Percentiles rank a stretch among this genome's conserved stretches.
Evolutionary conservation across 2,113 vertebrate genomes (phyloP).

Genomic region (Sciurus niger): DNA sequence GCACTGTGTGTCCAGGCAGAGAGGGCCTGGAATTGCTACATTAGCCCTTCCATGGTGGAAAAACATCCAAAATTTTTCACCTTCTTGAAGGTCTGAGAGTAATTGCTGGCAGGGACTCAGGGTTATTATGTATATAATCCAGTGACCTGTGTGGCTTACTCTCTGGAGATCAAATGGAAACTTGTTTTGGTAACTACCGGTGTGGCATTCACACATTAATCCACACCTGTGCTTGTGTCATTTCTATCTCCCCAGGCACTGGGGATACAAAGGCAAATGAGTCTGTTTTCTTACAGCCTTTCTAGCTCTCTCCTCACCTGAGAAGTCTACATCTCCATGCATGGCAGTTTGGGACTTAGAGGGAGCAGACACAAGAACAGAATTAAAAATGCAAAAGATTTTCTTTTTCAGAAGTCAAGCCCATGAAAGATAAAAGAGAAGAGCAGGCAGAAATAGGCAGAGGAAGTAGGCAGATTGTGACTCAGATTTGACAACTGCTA

Average conservation of each 20-base stretch:
- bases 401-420: neutral
- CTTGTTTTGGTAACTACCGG: rapidly evolving
- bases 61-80: no score
- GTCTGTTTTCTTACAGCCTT: neutral
- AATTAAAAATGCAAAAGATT: neutral
- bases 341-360: neutral
- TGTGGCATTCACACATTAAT: neutral
- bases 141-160: no score
- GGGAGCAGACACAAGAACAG: neutral
- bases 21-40: no score
- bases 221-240: neutral
- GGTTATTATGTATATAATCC: neutral
- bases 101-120: no score
- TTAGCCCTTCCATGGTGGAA: no score
- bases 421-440: conserved; percentile 3
- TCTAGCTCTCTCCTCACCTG: neutral
- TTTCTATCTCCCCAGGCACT: neutral
- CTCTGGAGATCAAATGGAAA: no score
- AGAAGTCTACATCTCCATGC: neutral
- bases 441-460: neutral
- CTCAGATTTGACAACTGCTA: neutral
- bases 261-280: neutral
- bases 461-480: neutral
- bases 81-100: no score
- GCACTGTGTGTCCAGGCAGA: no score